phyloP scores from a whole-genome alignment of 1,140 invertebrate species.

The Ganaspis sp. region DNA sequence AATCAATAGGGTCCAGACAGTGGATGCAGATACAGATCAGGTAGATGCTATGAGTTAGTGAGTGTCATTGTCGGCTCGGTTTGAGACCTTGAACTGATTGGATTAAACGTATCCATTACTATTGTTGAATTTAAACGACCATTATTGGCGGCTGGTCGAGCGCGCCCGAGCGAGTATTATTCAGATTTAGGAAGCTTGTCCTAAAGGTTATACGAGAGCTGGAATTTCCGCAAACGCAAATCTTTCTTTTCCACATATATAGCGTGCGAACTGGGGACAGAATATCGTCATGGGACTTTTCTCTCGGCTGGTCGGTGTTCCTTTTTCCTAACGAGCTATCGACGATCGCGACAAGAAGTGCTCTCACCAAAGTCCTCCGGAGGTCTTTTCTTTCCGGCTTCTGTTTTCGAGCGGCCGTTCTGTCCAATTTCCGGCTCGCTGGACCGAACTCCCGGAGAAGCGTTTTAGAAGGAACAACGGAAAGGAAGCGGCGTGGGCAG shows the following conservation, averaged over 20 bases:
- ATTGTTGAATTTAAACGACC: slow-evolving; percentile 50
- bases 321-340: slow-evolving; percentile 51
- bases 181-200: slow-evolving; percentile 31
- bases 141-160: slow-evolving; percentile 39
- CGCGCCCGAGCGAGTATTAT: slow-evolving; percentile 40
- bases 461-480: slow-evolving; percentile 29
- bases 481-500: slow-evolving; percentile 23
- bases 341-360: slow-evolving; percentile 49
- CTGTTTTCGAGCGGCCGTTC: slow-evolving; percentile 59
- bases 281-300: background rate
- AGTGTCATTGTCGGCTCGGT: slow-evolving; percentile 49
- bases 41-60: slow-evolving; percentile 52
- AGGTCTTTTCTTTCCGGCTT: slow-evolving; percentile 57
- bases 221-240: slow-evolving; percentile 52
- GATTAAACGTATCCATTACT: slow-evolving; percentile 73
- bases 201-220: slow-evolving; percentile 28
- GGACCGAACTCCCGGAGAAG: slow-evolving; percentile 45
- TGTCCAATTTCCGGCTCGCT: slow-evolving; percentile 61
- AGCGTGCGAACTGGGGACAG: slow-evolving; percentile 2
- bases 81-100: slow-evolving; percentile 62
- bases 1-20: slow-evolving; percentile 46
- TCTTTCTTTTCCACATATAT: slow-evolving; percentile 35
- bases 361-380: slow-evolving; percentile 42
- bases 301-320: background rate
- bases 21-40: slow-evolving; percentile 51